Percentiles rank a stretch among this genome's conserved stretches.
Conservation (phyloP, 2,888 invertebrate genomes). For the Drosophila pegasa region DNA sequence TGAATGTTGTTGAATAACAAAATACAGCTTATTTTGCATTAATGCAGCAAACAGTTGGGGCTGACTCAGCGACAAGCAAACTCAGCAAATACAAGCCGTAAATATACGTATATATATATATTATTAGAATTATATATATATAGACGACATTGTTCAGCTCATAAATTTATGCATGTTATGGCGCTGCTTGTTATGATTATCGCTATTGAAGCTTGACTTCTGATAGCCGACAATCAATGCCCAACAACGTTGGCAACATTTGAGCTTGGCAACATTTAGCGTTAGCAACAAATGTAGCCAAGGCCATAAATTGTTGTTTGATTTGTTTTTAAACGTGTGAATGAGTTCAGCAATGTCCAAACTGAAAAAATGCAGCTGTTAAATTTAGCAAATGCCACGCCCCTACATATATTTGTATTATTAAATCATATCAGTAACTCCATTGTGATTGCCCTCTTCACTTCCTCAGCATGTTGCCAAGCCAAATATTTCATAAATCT, state of each 20-base stretch:
- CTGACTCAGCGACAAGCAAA: slow-evolving; percentile 5
- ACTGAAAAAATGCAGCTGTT: no score
- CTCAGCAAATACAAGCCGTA: slow-evolving; percentile 41
- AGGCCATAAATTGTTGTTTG: background rate
- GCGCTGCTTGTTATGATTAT: slow-evolving; percentile 33
- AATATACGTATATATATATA: slow-evolving; percentile 8
- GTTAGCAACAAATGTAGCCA: slow-evolving; percentile 35
- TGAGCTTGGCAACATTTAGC: slow-evolving; percentile 16
- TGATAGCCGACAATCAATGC: slow-evolving; percentile 10
- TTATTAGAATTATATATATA: slow-evolving; percentile 11
- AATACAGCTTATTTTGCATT: slow-evolving; percentile 71
- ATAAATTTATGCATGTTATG: slow-evolving; percentile 60
- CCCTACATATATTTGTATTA: no score
- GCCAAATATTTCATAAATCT: background rate
- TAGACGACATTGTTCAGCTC: slow-evolving; percentile 59
- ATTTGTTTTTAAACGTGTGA: no score
- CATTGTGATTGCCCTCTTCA: no score
- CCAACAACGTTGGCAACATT: slow-evolving; percentile 12
- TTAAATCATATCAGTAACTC: background rate
- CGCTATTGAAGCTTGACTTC: slow-evolving; percentile 13
- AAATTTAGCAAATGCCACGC: no score
- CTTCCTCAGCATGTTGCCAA: slow-evolving; percentile 25
- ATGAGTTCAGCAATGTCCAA: no score
- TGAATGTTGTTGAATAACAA: slow-evolving; percentile 60
- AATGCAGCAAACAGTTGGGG: slow-evolving; percentile 42